These are phyloP conservation scores for Pachliopta kotzebuea DNA, from an alignment of 2,888 invertebrate species.

Conservation along the genomic window DNA sequence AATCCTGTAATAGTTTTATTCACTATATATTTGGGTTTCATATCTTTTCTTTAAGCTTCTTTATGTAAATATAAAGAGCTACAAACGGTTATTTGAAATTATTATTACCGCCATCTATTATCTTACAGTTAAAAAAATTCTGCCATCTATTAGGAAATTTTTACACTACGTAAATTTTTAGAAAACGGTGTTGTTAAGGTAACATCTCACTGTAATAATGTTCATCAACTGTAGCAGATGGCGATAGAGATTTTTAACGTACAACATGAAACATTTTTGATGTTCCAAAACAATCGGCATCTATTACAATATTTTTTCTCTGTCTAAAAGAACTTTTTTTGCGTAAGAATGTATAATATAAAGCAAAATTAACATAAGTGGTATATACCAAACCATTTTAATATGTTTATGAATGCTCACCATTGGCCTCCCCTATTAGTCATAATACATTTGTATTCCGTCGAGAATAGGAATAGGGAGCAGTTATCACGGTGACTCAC, in stretches of 20 bases:
- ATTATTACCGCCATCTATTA: conserved; percentile 17
- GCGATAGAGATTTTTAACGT: too few species aligned
- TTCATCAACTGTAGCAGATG: too few species aligned
- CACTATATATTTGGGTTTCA: conserved; percentile 5
- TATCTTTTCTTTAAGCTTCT: not conserved
- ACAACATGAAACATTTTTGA: too few species aligned
- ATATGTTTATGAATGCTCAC: not conserved
- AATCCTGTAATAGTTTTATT: not conserved
- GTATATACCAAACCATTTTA: not conserved
- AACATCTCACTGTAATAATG: too few species aligned
- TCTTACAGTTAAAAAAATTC: not conserved
- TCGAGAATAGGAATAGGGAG: conserved; percentile 30
- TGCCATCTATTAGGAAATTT: conserved; percentile 10
- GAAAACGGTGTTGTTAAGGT: too few species aligned
- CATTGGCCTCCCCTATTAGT: conserved; percentile 32
- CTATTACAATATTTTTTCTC: too few species aligned
- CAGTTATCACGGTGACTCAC: conserved; percentile 18
- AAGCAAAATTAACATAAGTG: too few species aligned
- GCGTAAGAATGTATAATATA: too few species aligned
- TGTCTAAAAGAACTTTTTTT: too few species aligned
- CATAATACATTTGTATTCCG: conserved; percentile 40
- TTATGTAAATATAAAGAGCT: not conserved
- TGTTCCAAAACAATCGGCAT: too few species aligned
- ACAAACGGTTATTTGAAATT: not conserved
- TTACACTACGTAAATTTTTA: not conserved